Evolutionary conservation across 2,113 vertebrate species (phyloP).

Genomic region (Andinoacara biseriatus): DNA sequence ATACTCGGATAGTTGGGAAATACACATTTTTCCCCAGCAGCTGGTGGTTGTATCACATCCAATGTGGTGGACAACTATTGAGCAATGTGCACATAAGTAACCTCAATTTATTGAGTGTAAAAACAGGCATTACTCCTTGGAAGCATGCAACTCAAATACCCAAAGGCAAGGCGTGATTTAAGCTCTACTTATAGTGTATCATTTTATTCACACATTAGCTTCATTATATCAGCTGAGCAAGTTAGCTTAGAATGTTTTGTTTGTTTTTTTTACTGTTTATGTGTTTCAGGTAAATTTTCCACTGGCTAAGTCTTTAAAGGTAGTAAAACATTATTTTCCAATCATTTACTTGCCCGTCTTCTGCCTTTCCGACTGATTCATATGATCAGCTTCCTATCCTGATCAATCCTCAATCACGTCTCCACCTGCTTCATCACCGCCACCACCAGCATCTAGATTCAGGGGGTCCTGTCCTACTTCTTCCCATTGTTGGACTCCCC

Average conservation of each 20-base stretch:
- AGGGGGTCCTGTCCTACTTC: constrained; percentile 2
- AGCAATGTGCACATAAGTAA: neutral
- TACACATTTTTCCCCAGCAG: neutral
- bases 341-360: neutral
- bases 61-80: neutral
- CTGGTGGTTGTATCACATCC: neutral
- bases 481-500: neutral
- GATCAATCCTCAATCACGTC: neutral
- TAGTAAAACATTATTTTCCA: too few relatives aligned
- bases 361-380: neutral
- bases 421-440: neutral
- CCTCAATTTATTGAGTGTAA: neutral
- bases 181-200: constrained; percentile 6
- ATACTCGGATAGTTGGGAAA: neutral
- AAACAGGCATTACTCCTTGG: constrained; percentile 7
- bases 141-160: constrained; percentile 28
- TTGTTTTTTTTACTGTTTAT: too few relatives aligned
- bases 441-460: neutral
- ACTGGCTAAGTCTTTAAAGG: too few relatives aligned
- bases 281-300: too few relatives aligned
- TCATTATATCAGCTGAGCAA: neutral
- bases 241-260: neutral
- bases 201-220: neutral
- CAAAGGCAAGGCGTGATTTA: constrained; percentile 4
- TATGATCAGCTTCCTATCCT: neutral